Evolutionary conservation across 1,140 invertebrate genomes (phyloP).

Genomic region (Whitmania pigra): DNA sequence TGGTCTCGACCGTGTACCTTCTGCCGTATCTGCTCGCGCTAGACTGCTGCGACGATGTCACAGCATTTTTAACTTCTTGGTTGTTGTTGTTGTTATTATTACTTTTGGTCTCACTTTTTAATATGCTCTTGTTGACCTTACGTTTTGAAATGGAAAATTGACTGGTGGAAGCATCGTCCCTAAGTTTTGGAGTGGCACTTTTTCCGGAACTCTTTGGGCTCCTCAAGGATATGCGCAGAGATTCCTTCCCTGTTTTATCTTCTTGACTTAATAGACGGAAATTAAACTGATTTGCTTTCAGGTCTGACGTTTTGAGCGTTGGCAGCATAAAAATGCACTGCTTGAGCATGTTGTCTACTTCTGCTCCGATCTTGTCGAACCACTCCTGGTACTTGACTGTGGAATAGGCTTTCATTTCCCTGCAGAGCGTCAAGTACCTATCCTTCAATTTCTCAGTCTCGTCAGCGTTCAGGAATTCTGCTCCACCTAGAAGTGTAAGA

Average conservation of each 20-base stretch:
- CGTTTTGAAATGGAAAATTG: too few species aligned
- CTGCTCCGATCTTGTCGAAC: conserved; percentile 34
- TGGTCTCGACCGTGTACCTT: conserved; percentile 17
- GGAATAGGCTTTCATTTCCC: conserved; percentile 62
- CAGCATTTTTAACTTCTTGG: background rate
- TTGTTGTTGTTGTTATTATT: conserved; percentile 2
- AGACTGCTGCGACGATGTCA: background rate
- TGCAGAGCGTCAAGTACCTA: conserved; percentile 60
- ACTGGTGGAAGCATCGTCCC: background rate
- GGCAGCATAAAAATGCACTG: background rate
- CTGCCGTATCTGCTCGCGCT: conserved; percentile 22
- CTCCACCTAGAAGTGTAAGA: conserved; percentile 58
- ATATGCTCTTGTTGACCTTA: too few species aligned
- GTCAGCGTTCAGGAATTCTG: conserved; percentile 60
- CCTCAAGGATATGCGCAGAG: conserved; percentile 7
- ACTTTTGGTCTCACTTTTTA: background rate
- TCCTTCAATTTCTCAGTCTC: conserved; percentile 56
- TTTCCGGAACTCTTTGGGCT: background rate
- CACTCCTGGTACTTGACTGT: conserved; percentile 43
- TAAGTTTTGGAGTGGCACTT: background rate
- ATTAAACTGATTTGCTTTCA: background rate
- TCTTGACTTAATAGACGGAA: background rate
- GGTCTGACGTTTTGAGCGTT: background rate
- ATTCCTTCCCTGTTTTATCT: background rate
- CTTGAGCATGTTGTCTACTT: background rate